Percentiles rank a stretch among this genome's conserved stretches.
Evolutionary conservation across 2,113 vertebrate species (phyloP).

Genomic region (Melanocharis versteri): DNA sequence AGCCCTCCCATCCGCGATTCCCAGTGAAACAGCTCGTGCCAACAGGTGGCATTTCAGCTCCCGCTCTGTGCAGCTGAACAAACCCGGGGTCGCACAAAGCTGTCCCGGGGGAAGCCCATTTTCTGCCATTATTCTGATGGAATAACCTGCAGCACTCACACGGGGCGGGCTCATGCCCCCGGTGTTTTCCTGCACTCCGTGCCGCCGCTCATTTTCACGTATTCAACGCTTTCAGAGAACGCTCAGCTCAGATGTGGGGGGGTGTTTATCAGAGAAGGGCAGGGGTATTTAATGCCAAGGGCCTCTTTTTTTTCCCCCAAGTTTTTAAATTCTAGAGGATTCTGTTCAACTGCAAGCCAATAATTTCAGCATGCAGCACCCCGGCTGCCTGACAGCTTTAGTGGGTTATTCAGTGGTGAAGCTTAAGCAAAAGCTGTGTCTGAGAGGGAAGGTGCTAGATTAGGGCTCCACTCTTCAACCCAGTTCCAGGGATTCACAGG

Average conservation of each 20-base stretch:
- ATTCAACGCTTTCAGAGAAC: background rate
- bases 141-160: background rate
- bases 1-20: background rate
- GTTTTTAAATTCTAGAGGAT: background rate
- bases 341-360: background rate
- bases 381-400: background rate
- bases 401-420: background rate
- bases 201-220: accelerated
- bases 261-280: background rate
- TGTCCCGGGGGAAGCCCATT: background rate
- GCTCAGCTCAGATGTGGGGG: accelerated
- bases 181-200: background rate
- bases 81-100: background rate
- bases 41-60: background rate
- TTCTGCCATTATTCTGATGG: background rate
- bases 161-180: background rate
- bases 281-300: background rate
- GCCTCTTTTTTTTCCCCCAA: background rate
- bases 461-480: background rate
- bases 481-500: background rate
- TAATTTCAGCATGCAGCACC: background rate
- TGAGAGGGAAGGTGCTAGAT: background rate
- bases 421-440: background rate
- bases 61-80: background rate
- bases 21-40: background rate